phyloP scores from a whole-genome alignment of 1,140 invertebrate species.

The Argopecten irradians region DNA sequence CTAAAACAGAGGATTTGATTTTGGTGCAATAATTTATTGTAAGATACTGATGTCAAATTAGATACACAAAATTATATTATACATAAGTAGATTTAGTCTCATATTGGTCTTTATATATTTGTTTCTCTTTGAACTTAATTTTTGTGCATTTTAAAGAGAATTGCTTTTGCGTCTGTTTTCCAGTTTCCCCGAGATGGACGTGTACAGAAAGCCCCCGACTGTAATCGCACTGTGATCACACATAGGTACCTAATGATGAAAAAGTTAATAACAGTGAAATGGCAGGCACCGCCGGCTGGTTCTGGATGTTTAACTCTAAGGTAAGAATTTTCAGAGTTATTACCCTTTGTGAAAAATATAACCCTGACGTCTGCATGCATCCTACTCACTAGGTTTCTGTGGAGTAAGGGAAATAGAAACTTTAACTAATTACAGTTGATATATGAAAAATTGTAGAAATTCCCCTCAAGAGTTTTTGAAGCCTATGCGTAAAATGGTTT shows the following conservation, averaged over 20 bases:
- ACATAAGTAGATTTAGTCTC: too few species aligned
- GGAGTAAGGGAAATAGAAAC: too few species aligned
- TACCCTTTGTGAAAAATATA: not conserved
- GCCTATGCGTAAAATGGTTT: not conserved
- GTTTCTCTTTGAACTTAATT: not conserved
- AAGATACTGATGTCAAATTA: too few species aligned
- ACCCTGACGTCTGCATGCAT: too few species aligned
- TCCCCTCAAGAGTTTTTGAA: too few species aligned
- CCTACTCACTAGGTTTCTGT: too few species aligned
- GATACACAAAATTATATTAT: too few species aligned
- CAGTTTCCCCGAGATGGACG: slow-evolving; percentile 41
- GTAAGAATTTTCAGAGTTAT: slow-evolving; percentile 55
- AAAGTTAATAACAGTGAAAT: slow-evolving; percentile 62
- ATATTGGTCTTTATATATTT: too few species aligned
- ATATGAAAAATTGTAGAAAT: too few species aligned
- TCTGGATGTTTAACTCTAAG: slow-evolving; percentile 71
- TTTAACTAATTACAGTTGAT: too few species aligned
- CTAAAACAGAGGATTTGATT: too few species aligned
- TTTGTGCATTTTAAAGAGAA: not conserved
- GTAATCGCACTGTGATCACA: slow-evolving; percentile 65
- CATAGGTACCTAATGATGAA: slow-evolving; percentile 66
- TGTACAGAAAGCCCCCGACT: slow-evolving; percentile 55
- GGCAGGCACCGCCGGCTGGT: slow-evolving; percentile 66
- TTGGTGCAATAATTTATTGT: too few species aligned
- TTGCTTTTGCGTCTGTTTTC: not conserved